Conservation (phyloP, 2,113 vertebrate genomes). For the Pardalotus punctatus region DNA sequence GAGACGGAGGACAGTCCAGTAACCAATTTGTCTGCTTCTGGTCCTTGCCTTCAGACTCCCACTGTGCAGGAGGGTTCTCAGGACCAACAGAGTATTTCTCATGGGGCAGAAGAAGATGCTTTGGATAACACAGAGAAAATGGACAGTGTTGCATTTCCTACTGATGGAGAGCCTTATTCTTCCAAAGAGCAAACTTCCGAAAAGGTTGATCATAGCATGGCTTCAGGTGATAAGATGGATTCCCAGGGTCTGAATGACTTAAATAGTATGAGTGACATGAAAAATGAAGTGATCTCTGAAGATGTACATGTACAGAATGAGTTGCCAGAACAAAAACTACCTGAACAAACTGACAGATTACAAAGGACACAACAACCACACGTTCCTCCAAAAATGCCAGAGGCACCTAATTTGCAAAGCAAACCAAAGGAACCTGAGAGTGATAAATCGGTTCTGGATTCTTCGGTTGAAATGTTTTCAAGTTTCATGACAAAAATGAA, state of each 20-base stretch:
- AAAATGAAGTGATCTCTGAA: slow-evolving; percentile 8
- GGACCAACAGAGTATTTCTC: not conserved
- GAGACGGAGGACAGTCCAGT: not conserved
- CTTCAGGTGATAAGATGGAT: not conserved
- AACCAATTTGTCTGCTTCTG: not conserved
- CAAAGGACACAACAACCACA: not conserved
- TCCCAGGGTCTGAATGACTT: not conserved
- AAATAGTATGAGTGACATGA: not conserved
- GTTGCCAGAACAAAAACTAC: not conserved
- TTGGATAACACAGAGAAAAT: not conserved
- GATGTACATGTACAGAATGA: not conserved
- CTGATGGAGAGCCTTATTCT: not conserved
- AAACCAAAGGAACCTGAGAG: slow-evolving; percentile 59
- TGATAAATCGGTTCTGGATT: slow-evolving; percentile 76
- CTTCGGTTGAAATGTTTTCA: slow-evolving; percentile 84
- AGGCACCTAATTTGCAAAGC: not conserved
- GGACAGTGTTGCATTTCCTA: not conserved
- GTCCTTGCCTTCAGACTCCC: not conserved
- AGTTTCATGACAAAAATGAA: slow-evolving; percentile 88
- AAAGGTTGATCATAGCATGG: not conserved
- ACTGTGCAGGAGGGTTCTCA: not conserved
- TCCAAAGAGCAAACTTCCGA: not conserved
- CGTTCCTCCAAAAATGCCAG: not conserved
- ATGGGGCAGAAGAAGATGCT: not conserved
- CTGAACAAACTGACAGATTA: not conserved